phyloP scores from a whole-genome alignment of 2,797 vertebrate genomes.

The Artibeus jamaicensis region DNA sequence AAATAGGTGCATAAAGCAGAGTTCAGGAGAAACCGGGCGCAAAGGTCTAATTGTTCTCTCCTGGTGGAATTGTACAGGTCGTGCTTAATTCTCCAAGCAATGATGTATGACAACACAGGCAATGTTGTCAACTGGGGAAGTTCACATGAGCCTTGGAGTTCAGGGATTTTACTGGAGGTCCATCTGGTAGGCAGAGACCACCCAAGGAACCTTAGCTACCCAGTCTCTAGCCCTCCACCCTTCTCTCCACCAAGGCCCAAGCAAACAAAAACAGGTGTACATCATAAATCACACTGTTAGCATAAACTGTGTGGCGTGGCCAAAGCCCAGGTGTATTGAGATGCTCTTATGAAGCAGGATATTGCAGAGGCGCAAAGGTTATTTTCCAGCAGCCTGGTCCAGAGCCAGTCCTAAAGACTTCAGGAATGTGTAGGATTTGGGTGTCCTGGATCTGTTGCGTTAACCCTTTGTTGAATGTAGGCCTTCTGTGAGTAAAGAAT shows the following conservation, averaged over 20 bases:
- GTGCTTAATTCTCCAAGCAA: slow-evolving; percentile 12
- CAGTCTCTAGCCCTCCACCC: not conserved
- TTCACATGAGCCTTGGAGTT: not conserved
- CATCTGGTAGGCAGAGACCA: not conserved
- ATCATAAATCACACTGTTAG: slow-evolving; percentile 13
- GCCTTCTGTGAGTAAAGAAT: not conserved
- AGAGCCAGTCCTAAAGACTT: not conserved
- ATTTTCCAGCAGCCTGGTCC: not conserved
- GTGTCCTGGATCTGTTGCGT: not conserved
- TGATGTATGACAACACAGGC: not conserved
- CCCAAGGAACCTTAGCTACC: not conserved
- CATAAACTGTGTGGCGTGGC: not conserved
- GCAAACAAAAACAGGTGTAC: not conserved
- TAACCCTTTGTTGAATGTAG: not conserved
- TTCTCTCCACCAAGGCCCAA: not conserved
- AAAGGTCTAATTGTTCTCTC: not conserved
- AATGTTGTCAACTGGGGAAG: not conserved
- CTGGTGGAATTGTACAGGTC: not conserved
- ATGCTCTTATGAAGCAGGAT: not conserved
- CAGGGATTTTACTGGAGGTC: not conserved
- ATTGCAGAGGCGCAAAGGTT: not conserved
- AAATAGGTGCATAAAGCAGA: not conserved
- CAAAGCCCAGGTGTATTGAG: not conserved
- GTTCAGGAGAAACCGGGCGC: not conserved
- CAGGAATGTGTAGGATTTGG: not conserved